Base-by-base conservation (phyloP, 53 echinoderm and acorn worm genomes). In the Glandiceps talaboti region DNA sequence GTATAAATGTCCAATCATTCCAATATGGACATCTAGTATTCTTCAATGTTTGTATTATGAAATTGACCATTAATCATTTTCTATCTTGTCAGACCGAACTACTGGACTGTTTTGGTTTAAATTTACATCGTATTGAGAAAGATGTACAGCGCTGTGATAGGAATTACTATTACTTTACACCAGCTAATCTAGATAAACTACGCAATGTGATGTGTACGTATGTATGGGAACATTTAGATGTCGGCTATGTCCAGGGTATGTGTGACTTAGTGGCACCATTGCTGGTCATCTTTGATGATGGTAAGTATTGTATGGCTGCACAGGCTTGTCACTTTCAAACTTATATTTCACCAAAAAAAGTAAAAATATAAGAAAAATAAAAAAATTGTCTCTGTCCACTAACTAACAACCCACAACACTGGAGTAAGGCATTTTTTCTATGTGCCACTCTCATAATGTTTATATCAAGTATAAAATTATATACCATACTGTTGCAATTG, bases 171-270 rank as follows among this genome's bases (percentile, higher is more conserved):
- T 99, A 93, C 89, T 99, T 99, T 79, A 99, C 77, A 33, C 30
- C 82, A 0, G 74, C 88, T 14, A 99, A 99, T 82, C 89, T 93
- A 76, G 99, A 99, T 86, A 99, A 99, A 80, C 86, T 99, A 12
- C 86, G 93, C 1, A 99, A 99, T 73, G 86, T 93, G 33, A 99
- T 99, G 99, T 99, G 99, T 74, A 99, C 91, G 72, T 99, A 99
- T 73, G 99, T 99, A 30, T 99, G 99, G 99, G 99, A 99, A 77
- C 93, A 99, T 74, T 81, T 99, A 31, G 99, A 99, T 26, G 81
- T 99, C 1, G 99, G 99, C 31, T 99, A 99, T n/a, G 99, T 99
- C 1, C 99, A 99, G 82, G 99, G 99, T 0, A 99, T 99, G 99
- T 99, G 99, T 73, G 99, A 99, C 82, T 79, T 99, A 73, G 99